Conservation (phyloP, 2,888 invertebrate genomes). For the Deroplatys truncata region DNA sequence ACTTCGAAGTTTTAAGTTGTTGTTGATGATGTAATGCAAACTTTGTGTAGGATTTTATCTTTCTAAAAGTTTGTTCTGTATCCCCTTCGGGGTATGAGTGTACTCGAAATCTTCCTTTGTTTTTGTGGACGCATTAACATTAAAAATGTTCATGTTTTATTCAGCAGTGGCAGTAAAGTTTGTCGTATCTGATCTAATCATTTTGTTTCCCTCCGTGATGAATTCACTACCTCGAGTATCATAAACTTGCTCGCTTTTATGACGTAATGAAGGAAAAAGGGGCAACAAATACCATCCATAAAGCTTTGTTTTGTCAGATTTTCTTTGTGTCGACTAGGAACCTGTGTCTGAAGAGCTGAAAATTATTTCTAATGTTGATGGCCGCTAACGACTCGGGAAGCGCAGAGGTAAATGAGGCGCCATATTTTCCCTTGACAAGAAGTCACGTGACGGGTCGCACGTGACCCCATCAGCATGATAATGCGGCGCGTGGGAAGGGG, state of each 20-base stretch:
- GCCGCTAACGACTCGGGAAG: background rate
- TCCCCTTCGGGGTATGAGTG: too few species aligned
- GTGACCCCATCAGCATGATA: background rate
- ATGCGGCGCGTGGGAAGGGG: background rate
- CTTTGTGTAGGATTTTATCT: too few species aligned
- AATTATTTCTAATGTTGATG: background rate
- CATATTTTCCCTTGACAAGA: background rate
- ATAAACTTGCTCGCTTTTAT: background rate
- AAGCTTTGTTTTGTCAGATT: background rate
- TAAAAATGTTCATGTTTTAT: background rate
- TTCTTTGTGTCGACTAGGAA: background rate
- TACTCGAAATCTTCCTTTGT: background rate
- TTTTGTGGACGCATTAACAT: background rate
- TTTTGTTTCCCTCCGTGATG: background rate
- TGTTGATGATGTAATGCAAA: too few species aligned
- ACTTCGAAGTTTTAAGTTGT: too few species aligned
- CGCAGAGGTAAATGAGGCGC: background rate
- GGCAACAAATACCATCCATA: background rate
- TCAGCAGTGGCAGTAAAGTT: background rate
- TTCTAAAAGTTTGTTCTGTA: too few species aligned
- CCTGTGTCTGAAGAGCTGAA: background rate
- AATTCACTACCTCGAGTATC: background rate
- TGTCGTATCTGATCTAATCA: background rate
- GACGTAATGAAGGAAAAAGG: background rate
- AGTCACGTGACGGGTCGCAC: background rate